phyloP scores from a whole-genome alignment of 1,140 invertebrate genomes.

The Drosophila yakuba region DNA sequence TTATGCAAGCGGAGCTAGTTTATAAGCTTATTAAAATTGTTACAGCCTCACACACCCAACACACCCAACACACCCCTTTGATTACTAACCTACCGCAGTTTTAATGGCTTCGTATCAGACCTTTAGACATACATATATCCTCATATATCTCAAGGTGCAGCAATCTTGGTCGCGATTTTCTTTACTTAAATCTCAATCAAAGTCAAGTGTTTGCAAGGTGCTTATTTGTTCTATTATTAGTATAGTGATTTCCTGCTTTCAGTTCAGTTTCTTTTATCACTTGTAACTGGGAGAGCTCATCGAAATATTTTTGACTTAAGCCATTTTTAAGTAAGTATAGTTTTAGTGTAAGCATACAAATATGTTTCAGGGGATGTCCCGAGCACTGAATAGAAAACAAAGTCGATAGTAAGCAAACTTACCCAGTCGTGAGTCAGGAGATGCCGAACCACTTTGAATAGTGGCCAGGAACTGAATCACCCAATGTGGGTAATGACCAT shows the following conservation, averaged over 20 bases:
- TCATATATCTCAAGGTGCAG: background rate
- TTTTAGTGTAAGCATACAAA: no score
- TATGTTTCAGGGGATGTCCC: no score
- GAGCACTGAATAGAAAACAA: background rate
- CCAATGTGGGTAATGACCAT: constrained; percentile 9
- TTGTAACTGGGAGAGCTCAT: no score
- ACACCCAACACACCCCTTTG: background rate
- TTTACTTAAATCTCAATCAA: background rate
- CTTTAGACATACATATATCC: background rate
- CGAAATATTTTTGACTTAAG: no score
- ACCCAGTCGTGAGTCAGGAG: background rate
- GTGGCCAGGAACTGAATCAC: constrained; percentile 5
- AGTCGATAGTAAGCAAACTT: background rate
- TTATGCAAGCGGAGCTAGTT: background rate
- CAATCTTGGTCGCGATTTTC: no score
- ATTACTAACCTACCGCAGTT: constrained; percentile 1
- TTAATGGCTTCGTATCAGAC: background rate
- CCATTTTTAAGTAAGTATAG: no score
- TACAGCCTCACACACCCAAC: background rate
- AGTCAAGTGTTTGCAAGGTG: background rate
- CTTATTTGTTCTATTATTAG: no score
- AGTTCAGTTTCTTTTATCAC: no score
- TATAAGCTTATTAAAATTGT: background rate
- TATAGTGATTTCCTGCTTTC: no score
- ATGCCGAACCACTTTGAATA: background rate